These are phyloP conservation scores for Butastur rufipennis DNA, from an alignment of 2,113 vertebrate genomes.

Conservation along the genomic window DNA sequence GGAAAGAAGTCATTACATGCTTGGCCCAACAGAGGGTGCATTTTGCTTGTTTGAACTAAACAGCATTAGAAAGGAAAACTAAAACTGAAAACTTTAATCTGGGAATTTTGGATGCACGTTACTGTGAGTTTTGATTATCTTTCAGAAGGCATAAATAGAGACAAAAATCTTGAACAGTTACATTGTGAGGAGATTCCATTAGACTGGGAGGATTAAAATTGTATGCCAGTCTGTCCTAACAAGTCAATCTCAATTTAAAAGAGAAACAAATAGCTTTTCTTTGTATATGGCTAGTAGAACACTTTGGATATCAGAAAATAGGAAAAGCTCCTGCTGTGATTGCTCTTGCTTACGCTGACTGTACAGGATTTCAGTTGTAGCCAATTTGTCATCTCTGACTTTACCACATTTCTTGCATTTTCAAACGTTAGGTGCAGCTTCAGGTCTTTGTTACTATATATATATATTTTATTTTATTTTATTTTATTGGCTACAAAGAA, in stretches of 20 bases:
- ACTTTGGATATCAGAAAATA: not conserved
- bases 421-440: not conserved
- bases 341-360: not conserved
- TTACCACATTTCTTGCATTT: not conserved
- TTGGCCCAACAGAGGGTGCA: constrained; percentile 24
- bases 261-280: constrained; percentile 32
- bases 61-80: not conserved
- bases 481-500: not conserved
- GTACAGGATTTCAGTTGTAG: not conserved
- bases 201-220: constrained; percentile 29
- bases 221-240: constrained; percentile 3
- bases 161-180: constrained; percentile 13
- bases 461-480: not conserved
- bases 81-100: not conserved
- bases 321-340: not conserved
- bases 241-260: not conserved
- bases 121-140: not conserved
- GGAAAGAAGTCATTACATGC: not conserved
- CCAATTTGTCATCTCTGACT: not conserved
- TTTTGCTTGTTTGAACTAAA: not conserved
- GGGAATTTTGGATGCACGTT: not conserved
- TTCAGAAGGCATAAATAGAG: constrained; percentile 3
- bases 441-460: not conserved
- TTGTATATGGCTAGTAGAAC: constrained; percentile 23
- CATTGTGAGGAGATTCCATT: not conserved